These are phyloP conservation scores for Synanthedon formicaeformis DNA, from an alignment of 2,888 invertebrate genomes.

Conservation along the genomic window DNA sequence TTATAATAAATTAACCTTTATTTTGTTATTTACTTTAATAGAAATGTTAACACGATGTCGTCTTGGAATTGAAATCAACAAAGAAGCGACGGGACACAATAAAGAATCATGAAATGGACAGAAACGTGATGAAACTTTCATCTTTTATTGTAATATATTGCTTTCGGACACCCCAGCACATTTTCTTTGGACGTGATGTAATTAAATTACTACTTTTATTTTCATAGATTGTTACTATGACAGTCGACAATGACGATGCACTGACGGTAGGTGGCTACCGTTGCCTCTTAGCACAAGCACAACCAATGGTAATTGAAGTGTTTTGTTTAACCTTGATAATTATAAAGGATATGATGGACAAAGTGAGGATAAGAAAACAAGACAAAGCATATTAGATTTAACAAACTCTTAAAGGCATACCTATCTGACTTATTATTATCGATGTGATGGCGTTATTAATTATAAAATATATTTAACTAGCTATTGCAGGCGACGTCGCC, in stretches of 20 bases:
- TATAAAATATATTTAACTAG: no score
- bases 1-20: no score
- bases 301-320: no score
- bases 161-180: background rate
- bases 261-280: background rate
- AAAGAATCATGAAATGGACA: background rate
- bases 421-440: no score
- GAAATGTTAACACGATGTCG: no score
- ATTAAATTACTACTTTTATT: background rate
- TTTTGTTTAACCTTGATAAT: background rate
- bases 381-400: background rate
- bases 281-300: no score
- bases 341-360: background rate
- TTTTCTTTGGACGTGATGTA: background rate
- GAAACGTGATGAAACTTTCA: slow-evolving; percentile 1
- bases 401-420: no score
- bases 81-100: background rate
- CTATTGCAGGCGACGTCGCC: no score
- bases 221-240: background rate
- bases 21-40: no score
- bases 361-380: background rate
- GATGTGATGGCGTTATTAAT: no score
- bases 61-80: background rate
- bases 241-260: background rate
- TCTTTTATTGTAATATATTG: background rate